A percentile compares a stretch with the other conserved stretches of the same genome.
These are phyloP conservation scores for Oithona nana DNA, from an alignment of 2,888 invertebrate genomes.

Conservation along the genomic window DNA sequence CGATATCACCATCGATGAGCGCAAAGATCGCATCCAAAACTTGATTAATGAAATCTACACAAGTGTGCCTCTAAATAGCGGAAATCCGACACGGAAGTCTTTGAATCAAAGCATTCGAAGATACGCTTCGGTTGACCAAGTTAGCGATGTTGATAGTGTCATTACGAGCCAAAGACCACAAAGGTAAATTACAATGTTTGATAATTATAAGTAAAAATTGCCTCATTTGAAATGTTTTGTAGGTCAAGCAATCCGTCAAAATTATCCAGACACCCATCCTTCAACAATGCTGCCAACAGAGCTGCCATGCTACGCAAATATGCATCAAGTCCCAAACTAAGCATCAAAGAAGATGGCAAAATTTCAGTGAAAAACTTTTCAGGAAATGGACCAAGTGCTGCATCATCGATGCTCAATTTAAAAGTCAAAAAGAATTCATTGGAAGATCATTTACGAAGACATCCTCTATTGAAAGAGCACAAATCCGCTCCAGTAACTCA, in stretches of 20 bases:
- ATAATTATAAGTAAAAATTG: too few relatives aligned
- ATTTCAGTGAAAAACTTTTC: not conserved
- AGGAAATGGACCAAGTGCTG: not conserved
- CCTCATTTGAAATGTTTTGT: too few relatives aligned
- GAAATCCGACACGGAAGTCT: not conserved
- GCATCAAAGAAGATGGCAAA: not conserved
- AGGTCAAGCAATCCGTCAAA: not conserved
- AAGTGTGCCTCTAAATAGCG: not conserved
- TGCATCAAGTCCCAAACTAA: not conserved
- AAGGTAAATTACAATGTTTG: too few relatives aligned
- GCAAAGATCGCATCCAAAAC: not conserved
- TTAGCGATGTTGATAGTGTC: not conserved
- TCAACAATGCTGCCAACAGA: too few relatives aligned
- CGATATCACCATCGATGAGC: not conserved
- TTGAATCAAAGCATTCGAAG: not conserved
- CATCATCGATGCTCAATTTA: not conserved
- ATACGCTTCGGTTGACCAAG: not conserved
- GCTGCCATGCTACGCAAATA: not conserved
- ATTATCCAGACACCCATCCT: not conserved
- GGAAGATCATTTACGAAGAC: not conserved
- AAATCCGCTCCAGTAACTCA: not conserved
- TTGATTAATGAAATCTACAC: not conserved
- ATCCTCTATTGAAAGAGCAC: not conserved
- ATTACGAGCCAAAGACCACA: not conserved
- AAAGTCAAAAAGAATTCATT: not conserved